Conservation (phyloP, 2,888 invertebrate species). For the Gymnocheta viridis region DNA sequence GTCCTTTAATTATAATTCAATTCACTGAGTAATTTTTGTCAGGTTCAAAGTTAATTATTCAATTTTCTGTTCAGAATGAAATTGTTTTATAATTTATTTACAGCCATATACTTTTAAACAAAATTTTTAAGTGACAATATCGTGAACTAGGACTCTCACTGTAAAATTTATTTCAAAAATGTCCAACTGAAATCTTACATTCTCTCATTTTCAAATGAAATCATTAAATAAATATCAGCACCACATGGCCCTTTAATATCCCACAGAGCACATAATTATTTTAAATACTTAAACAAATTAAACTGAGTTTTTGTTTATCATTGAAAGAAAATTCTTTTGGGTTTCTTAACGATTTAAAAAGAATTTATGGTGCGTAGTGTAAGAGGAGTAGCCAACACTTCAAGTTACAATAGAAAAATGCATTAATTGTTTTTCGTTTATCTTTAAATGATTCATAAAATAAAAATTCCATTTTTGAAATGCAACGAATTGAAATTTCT, state of each 20-base stretch:
- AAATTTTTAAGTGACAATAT: no score
- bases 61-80: no score
- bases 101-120: no score
- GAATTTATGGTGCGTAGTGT: not conserved
- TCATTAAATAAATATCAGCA: not conserved
- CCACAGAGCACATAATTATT: not conserved
- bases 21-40: no score
- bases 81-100: no score
- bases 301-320: not conserved
- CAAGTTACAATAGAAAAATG: not conserved
- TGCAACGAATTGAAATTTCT: not conserved
- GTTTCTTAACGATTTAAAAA: not conserved
- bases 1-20: no score
- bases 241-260: not conserved
- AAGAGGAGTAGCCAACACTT: constrained; percentile 7
- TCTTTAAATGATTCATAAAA: not conserved
- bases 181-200: no score
- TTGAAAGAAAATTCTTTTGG: not conserved
- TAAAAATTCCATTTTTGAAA: not conserved
- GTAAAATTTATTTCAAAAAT: not conserved
- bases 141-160: no score
- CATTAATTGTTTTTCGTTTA: not conserved
- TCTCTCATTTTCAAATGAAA: not conserved
- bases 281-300: not conserved
- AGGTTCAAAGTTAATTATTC: no score